phyloP scores from a whole-genome alignment of 2,113 vertebrate species.

The Gadus macrocephalus region DNA sequence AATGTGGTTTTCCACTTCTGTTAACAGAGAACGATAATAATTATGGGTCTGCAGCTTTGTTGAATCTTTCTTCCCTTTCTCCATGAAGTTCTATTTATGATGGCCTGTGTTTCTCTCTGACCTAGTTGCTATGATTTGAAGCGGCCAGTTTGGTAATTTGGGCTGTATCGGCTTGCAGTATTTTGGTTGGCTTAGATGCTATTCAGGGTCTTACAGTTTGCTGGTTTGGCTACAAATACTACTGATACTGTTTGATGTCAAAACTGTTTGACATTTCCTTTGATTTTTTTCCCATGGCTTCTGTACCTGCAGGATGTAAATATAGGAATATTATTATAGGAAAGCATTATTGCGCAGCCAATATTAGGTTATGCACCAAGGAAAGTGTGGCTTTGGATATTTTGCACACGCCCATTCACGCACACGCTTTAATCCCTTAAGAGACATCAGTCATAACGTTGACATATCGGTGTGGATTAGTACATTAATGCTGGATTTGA shows the following conservation, averaged over 20 bases:
- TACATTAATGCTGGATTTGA: conserved; percentile 17
- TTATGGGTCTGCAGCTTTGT: too few species aligned
- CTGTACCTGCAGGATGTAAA: too few species aligned
- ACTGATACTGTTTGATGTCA: not conserved
- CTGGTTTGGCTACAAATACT: not conserved
- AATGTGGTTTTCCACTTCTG: not conserved
- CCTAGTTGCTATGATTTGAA: conserved; percentile 14
- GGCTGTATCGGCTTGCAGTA: conserved; percentile 9
- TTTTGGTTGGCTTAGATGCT: not conserved
- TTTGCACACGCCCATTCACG: not conserved
- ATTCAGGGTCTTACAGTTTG: not conserved
- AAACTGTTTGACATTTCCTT: not conserved
- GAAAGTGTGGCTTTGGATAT: not conserved
- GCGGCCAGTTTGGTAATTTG: conserved; percentile 11
- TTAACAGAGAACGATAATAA: not conserved
- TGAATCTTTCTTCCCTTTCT: too few species aligned
- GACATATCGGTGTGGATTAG: conserved; percentile 16
- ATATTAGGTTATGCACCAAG: too few species aligned
- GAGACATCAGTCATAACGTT: conserved; percentile 15
- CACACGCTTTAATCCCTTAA: conserved; percentile 9
- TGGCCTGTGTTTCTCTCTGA: conserved; percentile 21
- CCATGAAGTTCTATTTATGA: conserved; percentile 26
- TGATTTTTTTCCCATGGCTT: too few species aligned
- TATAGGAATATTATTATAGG: too few species aligned
- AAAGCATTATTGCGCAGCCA: too few species aligned